These are phyloP conservation scores for Egretta garzetta DNA, from an alignment of 2,113 vertebrate genomes.

Conservation along the genomic window DNA sequence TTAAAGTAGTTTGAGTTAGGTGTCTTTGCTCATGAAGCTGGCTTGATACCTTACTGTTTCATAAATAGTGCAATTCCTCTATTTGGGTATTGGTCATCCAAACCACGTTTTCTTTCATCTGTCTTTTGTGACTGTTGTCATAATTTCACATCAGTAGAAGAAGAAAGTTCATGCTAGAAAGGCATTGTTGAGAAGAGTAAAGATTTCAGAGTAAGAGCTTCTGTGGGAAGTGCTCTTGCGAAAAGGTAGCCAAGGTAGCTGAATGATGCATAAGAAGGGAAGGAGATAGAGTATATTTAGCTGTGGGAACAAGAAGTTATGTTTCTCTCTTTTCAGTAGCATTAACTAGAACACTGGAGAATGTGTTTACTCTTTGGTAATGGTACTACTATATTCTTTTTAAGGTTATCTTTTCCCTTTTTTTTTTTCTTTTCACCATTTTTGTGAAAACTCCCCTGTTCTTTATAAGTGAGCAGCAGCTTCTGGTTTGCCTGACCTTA, in stretches of 20 bases:
- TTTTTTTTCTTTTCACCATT: neutral
- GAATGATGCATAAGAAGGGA: neutral
- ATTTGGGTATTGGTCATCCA: neutral
- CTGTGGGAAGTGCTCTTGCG: neutral
- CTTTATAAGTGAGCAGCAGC: neutral
- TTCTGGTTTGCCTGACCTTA: neutral
- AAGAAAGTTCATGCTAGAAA: neutral
- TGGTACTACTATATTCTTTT: neutral
- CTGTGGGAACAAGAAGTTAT: neutral
- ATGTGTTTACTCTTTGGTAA: neutral
- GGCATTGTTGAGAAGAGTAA: neutral
- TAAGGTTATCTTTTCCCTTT: neutral
- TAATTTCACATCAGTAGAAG: neutral
- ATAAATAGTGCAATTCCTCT: neutral
- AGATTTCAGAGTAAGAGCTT: neutral
- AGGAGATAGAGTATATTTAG: neutral
- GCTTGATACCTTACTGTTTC: neutral
- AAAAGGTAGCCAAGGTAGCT: neutral
- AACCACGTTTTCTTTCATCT: neutral
- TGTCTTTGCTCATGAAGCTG: neutral
- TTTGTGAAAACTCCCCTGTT: neutral
- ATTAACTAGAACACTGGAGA: neutral
- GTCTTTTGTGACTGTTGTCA: neutral
- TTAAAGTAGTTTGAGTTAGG: neutral
- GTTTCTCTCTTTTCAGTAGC: neutral